phyloP scores from a whole-genome alignment of 2,113 vertebrate species.

The Hylia prasina region DNA sequence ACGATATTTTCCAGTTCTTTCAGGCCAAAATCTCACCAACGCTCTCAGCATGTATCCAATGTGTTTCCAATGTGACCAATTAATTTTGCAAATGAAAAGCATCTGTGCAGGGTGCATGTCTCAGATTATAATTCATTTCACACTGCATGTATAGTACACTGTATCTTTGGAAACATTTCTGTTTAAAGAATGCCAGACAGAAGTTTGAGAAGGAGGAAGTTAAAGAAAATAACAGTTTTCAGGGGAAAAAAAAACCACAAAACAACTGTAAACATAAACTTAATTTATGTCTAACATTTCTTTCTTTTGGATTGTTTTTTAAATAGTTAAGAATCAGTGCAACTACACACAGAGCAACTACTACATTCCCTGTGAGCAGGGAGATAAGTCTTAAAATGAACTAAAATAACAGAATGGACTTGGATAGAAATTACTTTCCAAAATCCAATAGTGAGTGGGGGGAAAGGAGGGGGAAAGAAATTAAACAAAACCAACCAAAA shows the following conservation, averaged over 20 bases:
- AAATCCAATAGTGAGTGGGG: not conserved
- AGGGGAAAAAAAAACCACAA: fast-evolving
- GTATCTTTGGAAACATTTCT: not conserved
- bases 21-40: not conserved
- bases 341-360: fast-evolving
- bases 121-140: not conserved
- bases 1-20: not conserved
- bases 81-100: constrained; percentile 2
- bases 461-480: fast-evolving
- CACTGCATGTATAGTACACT: not conserved
- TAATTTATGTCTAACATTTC: not conserved
- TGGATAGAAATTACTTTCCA: not conserved
- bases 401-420: not conserved
- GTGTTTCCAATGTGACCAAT: not conserved
- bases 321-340: not conserved
- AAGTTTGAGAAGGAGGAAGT: not conserved
- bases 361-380: not conserved
- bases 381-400: not conserved
- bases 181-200: not conserved
- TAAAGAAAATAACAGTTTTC: not conserved
- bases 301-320: not conserved
- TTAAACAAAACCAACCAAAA: not conserved
- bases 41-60: not conserved
- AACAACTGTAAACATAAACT: not conserved
- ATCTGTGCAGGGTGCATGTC: not conserved